Percentiles rank a stretch among this genome's conserved stretches.
phyloP scores from a whole-genome alignment of 2,797 vertebrate species.

The Mus minutoides region DNA sequence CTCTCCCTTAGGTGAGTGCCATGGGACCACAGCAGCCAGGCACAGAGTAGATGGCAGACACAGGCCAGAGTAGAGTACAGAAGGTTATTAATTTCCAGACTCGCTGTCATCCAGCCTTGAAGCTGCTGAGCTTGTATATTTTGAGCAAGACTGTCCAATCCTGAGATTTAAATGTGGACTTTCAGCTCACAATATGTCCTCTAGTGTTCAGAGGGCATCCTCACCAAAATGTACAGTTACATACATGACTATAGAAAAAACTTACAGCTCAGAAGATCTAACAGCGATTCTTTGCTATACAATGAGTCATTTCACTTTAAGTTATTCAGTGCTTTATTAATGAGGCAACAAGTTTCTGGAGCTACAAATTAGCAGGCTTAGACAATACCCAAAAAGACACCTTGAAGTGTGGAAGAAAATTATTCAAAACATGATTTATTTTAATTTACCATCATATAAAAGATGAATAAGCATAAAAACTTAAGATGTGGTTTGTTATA shows the following conservation, averaged over 20 bases:
- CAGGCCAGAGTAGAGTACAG: background rate
- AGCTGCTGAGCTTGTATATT: conserved; percentile 68
- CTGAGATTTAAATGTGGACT: conserved; percentile 69
- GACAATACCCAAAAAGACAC: conserved; percentile 69
- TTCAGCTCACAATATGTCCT: conserved; percentile 65
- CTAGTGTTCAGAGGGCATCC: conserved; percentile 45
- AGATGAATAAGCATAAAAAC: conserved; percentile 5
- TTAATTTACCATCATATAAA: conserved; percentile 67
- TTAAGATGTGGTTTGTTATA: conserved; percentile 41
- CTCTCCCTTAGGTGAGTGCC: background rate
- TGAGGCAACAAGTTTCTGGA: conserved; percentile 65
- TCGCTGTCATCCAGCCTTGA: conserved; percentile 4
- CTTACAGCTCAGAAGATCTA: conserved; percentile 61
- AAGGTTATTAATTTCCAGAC: background rate
- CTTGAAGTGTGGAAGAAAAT: conserved; percentile 59
- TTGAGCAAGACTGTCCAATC: conserved; percentile 57
- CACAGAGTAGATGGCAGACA: background rate
- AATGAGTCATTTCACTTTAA: conserved; percentile 72
- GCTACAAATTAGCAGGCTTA: conserved; percentile 74
- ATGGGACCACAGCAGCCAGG: background rate
- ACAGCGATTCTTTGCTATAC: conserved; percentile 68
- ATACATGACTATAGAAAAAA: conserved; percentile 2
- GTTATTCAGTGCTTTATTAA: conserved; percentile 64
- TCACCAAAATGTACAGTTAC: conserved; percentile 52
- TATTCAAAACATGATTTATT: conserved; percentile 52